Conservation (phyloP, 2,113 vertebrate genomes). For the Lepidothrix coronata region DNA sequence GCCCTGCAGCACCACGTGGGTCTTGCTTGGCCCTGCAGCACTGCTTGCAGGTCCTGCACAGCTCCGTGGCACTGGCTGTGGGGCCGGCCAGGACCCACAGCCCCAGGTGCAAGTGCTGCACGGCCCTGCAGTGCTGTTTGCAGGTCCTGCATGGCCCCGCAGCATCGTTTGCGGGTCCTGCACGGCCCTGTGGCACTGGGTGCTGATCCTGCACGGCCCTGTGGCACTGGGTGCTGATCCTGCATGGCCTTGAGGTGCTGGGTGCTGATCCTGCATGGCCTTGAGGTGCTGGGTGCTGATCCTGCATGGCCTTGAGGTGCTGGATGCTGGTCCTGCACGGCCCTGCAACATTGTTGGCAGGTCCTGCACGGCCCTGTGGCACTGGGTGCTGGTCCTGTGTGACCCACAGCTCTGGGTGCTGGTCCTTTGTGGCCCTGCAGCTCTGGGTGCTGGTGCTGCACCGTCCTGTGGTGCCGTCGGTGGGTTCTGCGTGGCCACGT, state of each 20-base stretch:
- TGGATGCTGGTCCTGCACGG: neutral
- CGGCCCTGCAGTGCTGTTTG: neutral
- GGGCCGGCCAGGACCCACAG: neutral
- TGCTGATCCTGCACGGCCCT: neutral
- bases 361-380: neutral
- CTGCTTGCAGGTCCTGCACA: neutral
- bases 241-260: neutral
- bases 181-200: neutral
- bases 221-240: neutral
- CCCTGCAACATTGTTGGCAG: neutral
- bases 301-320: rapidly evolving
- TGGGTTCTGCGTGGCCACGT: neutral
- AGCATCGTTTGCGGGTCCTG: neutral
- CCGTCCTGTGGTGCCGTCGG: neutral
- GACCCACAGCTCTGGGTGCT: neutral
- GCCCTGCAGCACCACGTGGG: too few species aligned
- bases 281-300: too few species aligned
- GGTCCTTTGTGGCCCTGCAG: neutral
- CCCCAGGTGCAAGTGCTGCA: too few species aligned
- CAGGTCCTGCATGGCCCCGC: neutral
- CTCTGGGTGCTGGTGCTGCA: neutral
- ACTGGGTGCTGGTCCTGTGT: neutral
- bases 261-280: neutral
- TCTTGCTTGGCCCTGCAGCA: neutral
- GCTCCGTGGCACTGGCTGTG: neutral